Evolutionary conservation across 2,888 invertebrate genomes (phyloP), one percentile per base, ranked within the genome.

Genomic region (Himalopsyche anomala): DNA sequence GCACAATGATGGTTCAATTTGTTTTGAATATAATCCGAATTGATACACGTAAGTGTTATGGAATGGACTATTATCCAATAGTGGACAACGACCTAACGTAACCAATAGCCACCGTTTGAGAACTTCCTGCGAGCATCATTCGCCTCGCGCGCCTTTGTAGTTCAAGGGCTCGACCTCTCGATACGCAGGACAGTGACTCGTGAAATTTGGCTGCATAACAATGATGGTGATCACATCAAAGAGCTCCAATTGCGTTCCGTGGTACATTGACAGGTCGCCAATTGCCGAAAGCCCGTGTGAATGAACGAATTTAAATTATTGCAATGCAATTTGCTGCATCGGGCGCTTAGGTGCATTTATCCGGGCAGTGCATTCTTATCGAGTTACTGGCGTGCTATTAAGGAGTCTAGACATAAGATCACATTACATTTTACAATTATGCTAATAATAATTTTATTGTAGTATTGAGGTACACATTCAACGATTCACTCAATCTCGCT

Each of bases 331-430:
- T 74, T 38, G 38, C 36, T 74, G 74, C 74, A 74, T 36, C 74
- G 36, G 74, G 74, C 51, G 51, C 74, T 74, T 74, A 74, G 74
- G 8, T 15, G 54, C 56, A 55, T 54, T 36, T 51, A 82, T 56
- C 56, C 40, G 19, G 82, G n/a, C 15, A 28, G 82, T 56, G 82
- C 82, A 82, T 51, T 82, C 82, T 51, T 55, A 40, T 82, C 82
- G 55, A 74, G 54, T 82, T 55, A 56, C 82, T 54, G 81, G 40
- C 55, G 82, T 36, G 82, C 82, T 55, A 82, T 82, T 82, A 82
- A 82, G 36, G 51, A 82, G 82, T 82, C 82, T 82, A 82, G 82
- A 82, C 82, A 36, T 54, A 45, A 54, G 81, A 81, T 81, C 42
- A 54, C 19, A 81, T 82, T 82, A 55, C 54, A 82, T 82, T 40